Base-by-base conservation (phyloP, 2,888 invertebrate species). In the Lapara coniferarum region DNA sequence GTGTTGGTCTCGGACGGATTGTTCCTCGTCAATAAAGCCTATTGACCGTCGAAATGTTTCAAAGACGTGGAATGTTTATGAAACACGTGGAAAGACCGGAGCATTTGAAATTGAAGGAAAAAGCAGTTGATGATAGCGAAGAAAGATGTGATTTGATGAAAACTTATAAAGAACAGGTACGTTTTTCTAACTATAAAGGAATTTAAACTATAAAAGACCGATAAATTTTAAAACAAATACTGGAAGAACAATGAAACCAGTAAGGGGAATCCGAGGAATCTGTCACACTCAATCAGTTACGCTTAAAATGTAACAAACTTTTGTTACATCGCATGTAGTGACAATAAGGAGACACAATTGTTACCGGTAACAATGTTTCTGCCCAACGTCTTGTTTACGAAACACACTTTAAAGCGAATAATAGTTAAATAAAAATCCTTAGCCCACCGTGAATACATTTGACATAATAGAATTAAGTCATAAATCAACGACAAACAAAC, bases 341-440 rank as follows among this genome's bases (percentile, higher is more conserved):
- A 81, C 80, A 81, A 82, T 76, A 75, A 70, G 73, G 67, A 71
- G 57, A 73, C 71, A 80, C 83, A 85, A 84, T 83, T 73, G 73
- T 76, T 52, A 68, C 58, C 66, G 56, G 57, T 74, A 71, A 86
- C 85, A 88, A 87, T 85, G 78, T 77, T 63, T 77, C 78, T 85
- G 79, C 83, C 89, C 87, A 85, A 89, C 83, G 83, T 89, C 89
- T 91, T 91, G 89, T 92, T 92, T 89, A 87, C 79, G 79, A 89
- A 90, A 91, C 88, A 91, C 72, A 79, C 78, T 81, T 79, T 85
- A 77, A 80, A 77, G 75, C 69, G 77, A 79, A 85, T 83, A 86
- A 87, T 82, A 74, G 82, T 71, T 66, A 75, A 78, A 79, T 83
- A 81, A 83, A 86, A 83, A 82, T 80, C 83, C 78, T 79, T 72